Evolutionary conservation across 2,113 vertebrate genomes (phyloP).

Genomic region (Elgaria multicarinata): DNA sequence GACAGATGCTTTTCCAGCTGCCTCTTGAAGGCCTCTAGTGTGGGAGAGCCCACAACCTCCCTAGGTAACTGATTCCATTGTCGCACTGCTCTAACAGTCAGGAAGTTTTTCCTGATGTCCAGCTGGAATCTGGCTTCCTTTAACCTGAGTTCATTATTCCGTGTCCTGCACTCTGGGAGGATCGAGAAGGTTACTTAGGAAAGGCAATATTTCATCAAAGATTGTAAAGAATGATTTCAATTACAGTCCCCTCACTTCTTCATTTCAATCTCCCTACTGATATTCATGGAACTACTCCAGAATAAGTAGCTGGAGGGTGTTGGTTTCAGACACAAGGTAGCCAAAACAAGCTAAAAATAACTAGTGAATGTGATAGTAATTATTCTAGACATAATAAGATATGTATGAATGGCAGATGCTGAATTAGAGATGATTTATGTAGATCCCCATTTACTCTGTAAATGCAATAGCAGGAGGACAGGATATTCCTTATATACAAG

Average conservation of each 20-base stretch:
- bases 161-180: no score
- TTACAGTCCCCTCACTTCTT: background rate
- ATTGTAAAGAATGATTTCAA: background rate
- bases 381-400: conserved; percentile 36
- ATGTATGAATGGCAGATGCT: conserved; percentile 23
- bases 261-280: background rate
- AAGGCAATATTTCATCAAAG: background rate
- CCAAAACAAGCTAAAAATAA: conserved; percentile 37
- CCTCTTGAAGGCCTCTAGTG: no score
- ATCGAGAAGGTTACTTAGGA: no score
- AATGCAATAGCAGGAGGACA: background rate
- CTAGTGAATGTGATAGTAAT: conserved; percentile 11
- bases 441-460: conserved; percentile 25
- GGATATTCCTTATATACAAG: background rate
- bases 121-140: no score
- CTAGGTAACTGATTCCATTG: no score
- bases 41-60: no score
- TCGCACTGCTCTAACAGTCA: no score
- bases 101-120: no score
- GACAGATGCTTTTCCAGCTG: no score
- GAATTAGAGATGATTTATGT: conserved; percentile 24
- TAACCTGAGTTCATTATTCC: no score
- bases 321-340: conserved; percentile 13
- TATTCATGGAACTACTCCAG: background rate
- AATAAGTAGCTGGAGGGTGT: background rate